Conservation (phyloP, 2,888 invertebrate species). For the Mesorhabditis sp. region DNA sequence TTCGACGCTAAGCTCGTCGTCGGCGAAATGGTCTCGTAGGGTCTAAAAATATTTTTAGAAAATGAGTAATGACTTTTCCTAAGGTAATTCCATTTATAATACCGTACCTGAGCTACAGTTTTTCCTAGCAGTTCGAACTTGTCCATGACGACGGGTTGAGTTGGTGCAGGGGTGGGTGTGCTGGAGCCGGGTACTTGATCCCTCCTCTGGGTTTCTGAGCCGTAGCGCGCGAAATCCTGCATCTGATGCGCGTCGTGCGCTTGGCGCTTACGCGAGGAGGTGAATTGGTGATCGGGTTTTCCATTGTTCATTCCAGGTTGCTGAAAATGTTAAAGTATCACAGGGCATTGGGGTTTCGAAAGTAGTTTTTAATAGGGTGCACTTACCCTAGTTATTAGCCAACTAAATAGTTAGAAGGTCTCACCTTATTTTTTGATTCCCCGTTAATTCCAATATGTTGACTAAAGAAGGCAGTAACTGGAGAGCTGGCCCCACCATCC, state of each 20-base stretch:
- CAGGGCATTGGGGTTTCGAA: no score
- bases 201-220: no score
- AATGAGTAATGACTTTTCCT: background rate
- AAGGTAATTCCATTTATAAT: background rate
- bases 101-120: background rate
- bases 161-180: no score
- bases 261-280: no score
- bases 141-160: background rate
- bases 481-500: background rate
- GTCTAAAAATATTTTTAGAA: background rate
- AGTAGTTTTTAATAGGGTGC: no score
- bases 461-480: background rate
- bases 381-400: background rate
- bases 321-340: no score
- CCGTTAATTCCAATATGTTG: background rate
- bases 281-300: no score
- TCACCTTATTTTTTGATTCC: background rate
- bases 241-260: no score
- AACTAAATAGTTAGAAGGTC: background rate
- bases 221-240: no score
- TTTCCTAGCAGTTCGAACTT: constrained; percentile 3
- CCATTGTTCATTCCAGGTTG: no score
- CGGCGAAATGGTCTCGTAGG: background rate
- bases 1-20: constrained; percentile 1
- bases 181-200: no score